Percentiles rank a stretch among this genome's conserved stretches.
These are phyloP conservation scores for Diploptera punctata DNA, from an alignment of 2,888 invertebrate genomes.

Conservation along the genomic window DNA sequence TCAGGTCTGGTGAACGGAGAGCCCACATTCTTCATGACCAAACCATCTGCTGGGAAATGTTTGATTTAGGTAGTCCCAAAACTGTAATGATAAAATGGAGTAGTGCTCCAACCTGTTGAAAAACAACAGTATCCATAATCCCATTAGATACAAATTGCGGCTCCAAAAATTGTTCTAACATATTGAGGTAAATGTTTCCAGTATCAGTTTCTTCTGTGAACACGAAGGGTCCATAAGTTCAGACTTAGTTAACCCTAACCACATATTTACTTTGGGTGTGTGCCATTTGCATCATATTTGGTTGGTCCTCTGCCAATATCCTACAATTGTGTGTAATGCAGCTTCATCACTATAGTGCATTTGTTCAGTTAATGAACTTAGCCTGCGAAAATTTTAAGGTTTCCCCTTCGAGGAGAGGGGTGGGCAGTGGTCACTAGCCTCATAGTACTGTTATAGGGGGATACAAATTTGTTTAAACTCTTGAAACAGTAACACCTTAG, in stretches of 20 bases:
- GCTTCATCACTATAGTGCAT: neutral
- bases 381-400: too few species aligned
- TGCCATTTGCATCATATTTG: neutral
- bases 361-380: too few species aligned
- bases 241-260: neutral
- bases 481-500: too few species aligned
- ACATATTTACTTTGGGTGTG: neutral
- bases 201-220: neutral
- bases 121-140: too few species aligned
- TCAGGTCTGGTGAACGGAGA: neutral
- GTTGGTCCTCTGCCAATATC: neutral
- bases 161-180: neutral
- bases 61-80: too few species aligned
- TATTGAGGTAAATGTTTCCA: neutral
- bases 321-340: neutral
- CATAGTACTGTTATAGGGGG: too few species aligned
- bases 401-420: too few species aligned
- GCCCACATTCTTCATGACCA: neutral
- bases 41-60: constrained; percentile 6
- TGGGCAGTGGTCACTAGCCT: too few species aligned
- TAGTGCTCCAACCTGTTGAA: too few species aligned
- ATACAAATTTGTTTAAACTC: too few species aligned
- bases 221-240: neutral
- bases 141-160: too few species aligned
- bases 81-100: too few species aligned